Evolutionary conservation across 1,140 invertebrate genomes (phyloP).

Genomic region (Pissodes strobi): DNA sequence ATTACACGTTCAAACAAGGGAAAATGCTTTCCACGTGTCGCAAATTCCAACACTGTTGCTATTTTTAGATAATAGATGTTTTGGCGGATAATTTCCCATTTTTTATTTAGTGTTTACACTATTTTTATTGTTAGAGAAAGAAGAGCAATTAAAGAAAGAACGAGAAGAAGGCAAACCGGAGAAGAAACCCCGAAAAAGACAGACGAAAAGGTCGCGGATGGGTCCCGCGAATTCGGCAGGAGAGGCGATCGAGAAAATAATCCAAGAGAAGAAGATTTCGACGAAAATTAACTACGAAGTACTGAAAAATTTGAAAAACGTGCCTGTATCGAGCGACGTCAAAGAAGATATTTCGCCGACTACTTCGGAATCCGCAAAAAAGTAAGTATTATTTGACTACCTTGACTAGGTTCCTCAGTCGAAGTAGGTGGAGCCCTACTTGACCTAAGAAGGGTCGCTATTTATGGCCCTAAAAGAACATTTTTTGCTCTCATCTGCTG

Average conservation of each 20-base stretch:
- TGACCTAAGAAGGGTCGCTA: no score
- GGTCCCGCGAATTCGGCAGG: constrained; percentile 78
- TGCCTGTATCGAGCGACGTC: constrained; percentile 51
- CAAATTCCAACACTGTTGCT: neutral
- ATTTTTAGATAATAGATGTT: neutral
- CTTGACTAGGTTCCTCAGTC: no score
- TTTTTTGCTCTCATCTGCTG: no score
- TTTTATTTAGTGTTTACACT: no score
- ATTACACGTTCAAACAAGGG: constrained; percentile 17
- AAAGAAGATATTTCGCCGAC: constrained; percentile 32
- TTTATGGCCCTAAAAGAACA: no score
- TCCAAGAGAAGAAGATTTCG: constrained; percentile 93
- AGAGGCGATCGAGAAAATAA: constrained; percentile 93
- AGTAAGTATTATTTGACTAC: constrained; percentile 25
- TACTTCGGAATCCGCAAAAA: constrained; percentile 32
- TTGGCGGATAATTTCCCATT: neutral
- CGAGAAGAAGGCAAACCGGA: constrained; percentile 79
- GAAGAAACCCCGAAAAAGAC: constrained; percentile 67
- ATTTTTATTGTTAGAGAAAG: constrained; percentile 66
- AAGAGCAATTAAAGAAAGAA: constrained; percentile 74
- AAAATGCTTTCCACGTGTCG: constrained; percentile 35
- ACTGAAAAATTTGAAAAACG: constrained; percentile 76
- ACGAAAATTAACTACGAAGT: constrained; percentile 98
- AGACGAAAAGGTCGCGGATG: constrained; percentile 61
- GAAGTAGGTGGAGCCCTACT: no score